A percentile compares a stretch with the other conserved stretches of the same genome.
phyloP scores from a whole-genome alignment of 1,140 invertebrate genomes.

The Lordiphosa clarofinis region DNA sequence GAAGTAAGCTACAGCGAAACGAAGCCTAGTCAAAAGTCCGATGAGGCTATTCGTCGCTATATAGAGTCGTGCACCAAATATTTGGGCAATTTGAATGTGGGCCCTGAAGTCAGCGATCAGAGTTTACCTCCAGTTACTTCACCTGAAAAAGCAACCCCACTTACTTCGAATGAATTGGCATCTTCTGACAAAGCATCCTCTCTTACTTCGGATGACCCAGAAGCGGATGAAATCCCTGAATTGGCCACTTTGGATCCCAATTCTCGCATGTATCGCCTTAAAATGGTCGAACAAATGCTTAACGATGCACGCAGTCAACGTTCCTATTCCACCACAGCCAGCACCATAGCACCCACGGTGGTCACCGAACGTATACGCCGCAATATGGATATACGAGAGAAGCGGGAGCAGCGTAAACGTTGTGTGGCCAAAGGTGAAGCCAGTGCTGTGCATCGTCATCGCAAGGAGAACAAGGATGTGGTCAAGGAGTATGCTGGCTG shows the following conservation, averaged over 20 bases:
- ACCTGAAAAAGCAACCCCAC: constrained; percentile 3
- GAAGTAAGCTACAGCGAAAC: constrained; percentile 78
- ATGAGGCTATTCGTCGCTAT: constrained; percentile 74
- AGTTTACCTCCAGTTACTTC: neutral
- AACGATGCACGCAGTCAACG: constrained; percentile 82
- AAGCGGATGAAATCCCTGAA: constrained; percentile 65
- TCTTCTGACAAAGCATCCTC: constrained; percentile 35
- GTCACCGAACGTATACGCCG: constrained; percentile 89
- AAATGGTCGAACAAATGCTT: constrained; percentile 82
- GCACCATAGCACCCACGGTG: constrained; percentile 93
- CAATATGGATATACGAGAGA: constrained; percentile 84
- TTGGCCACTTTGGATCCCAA: constrained; percentile 80
- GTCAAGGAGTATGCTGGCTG: constrained; percentile 85
- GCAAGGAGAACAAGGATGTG: constrained; percentile 91
- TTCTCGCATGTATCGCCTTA: constrained; percentile 81
- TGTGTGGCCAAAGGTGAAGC: constrained; percentile 95
- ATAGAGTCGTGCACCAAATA: constrained; percentile 77
- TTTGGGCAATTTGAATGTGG: constrained; percentile 60
- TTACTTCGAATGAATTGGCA: constrained; percentile 62
- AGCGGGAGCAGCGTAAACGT: constrained; percentile 84
- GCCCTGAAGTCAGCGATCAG: constrained; percentile 45
- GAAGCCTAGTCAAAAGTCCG: constrained; percentile 48
- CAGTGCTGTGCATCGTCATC: constrained; percentile 89
- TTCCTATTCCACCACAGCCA: constrained; percentile 83
- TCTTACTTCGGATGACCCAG: constrained; percentile 67